Evolutionary conservation across 2,797 vertebrate genomes (phyloP).

Genomic region (Champsocephalus gunnari): DNA sequence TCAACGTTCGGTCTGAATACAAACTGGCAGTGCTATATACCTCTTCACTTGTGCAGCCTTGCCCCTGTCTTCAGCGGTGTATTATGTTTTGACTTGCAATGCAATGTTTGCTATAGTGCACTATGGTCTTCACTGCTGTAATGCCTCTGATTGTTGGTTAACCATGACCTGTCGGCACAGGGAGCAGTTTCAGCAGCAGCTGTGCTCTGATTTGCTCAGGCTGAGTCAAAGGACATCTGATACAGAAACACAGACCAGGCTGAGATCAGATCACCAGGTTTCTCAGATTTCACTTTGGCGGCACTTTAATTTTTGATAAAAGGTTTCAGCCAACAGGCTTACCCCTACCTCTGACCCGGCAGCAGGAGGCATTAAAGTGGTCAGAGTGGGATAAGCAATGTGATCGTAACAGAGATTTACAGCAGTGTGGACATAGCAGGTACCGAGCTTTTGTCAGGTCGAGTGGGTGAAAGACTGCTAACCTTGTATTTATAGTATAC

Average conservation of each 20-base stretch:
- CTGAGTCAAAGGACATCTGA: conserved; percentile 54
- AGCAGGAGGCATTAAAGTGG: conserved; percentile 54
- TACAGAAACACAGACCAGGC: conserved; percentile 48
- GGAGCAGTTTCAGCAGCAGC: conserved; percentile 29
- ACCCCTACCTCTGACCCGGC: conserved; percentile 60
- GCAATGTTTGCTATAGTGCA: conserved; percentile 59
- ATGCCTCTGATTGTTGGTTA: conserved; percentile 54
- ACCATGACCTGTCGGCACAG: conserved; percentile 44
- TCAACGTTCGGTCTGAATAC: conserved; percentile 40
- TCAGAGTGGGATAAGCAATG: conserved; percentile 54
- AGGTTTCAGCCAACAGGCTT: conserved; percentile 63
- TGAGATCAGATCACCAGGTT: conserved; percentile 61
- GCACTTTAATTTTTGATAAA: conserved; percentile 77
- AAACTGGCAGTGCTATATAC: conserved; percentile 20
- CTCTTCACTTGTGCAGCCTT: conserved; percentile 71
- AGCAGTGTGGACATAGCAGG: conserved; percentile 22
- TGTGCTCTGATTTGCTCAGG: conserved; percentile 43
- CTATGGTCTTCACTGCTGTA: conserved; percentile 30
- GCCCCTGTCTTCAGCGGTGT: conserved; percentile 68
- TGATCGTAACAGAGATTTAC: conserved; percentile 52
- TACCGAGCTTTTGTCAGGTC: conserved; percentile 17
- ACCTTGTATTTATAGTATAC: background rate
- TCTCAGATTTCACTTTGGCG: conserved; percentile 74
- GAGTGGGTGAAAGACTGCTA: conserved; percentile 26
- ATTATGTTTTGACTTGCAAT: conserved; percentile 61